Base-by-base conservation (phyloP, 2,113 vertebrate genomes). In the Boleophthalmus pectinirostris region DNA sequence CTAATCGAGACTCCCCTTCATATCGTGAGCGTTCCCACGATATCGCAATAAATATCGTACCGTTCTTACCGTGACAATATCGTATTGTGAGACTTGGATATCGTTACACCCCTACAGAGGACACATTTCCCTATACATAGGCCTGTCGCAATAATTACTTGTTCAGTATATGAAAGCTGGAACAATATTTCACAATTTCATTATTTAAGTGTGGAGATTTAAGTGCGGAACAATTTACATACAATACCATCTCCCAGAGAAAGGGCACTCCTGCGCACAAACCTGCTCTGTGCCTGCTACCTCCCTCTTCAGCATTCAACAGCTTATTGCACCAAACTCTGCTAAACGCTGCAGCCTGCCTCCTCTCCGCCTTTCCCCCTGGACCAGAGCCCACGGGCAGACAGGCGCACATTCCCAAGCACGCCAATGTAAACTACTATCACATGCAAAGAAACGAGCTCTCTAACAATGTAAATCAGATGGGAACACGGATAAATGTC, bases 281-380 rank as follows among this genome's bases (percentile, higher is more conserved):
- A 82, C 80, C 71, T 65, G 61, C 67, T 64, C 75, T 85, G 66
- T 84, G 84, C 84, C 83, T n/a, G 29, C 58, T 25, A 61, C 58
- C 33, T 33, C 15, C 58, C 77, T 74, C 74, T 78, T 78, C 68
- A 76, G 81, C 80, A 79, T 88, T 86, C 84, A 90, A 89, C 88
- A 92, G 90, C 86, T 92, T 89, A 91, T 90, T 93, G 93, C 93
- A 92, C 91, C 93, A 94, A 93, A 94, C 85, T 88, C 80, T 61
- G 58, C 58, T 83, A 91, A n/a, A 64, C 87, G 86, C 91, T 88
- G 89, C 88, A 88, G 86, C 85, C 79, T 77, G 76, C 84, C 67
- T 88, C 87, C 88, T 80, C 78, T 84, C 70, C 80, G 87, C 81
- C 71, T 82, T 79, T 74, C 77, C 77, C 77, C 58, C 18, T 92